Conservation (phyloP, 2,113 vertebrate genomes). For the Cyprinodon tularosa region DNA sequence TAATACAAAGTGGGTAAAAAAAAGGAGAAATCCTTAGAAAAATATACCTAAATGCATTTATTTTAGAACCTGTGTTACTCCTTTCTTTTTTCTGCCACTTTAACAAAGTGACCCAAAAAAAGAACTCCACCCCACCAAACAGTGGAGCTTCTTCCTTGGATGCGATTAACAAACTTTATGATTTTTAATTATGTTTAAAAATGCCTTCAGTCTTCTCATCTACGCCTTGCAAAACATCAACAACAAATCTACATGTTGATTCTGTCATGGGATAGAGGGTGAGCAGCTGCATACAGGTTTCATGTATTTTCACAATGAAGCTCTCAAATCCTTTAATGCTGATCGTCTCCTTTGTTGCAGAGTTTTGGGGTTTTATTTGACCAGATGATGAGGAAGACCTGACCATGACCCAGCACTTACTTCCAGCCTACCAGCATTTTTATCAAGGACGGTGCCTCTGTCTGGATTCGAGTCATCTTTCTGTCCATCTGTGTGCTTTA, state of each 20-base stretch:
- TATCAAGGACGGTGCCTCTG: slow-evolving; percentile 47
- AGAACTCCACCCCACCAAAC: background rate
- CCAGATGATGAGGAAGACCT: slow-evolving; percentile 51
- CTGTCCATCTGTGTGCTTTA: background rate
- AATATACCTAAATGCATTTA: too few relatives aligned
- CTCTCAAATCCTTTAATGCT: background rate
- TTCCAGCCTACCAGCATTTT: slow-evolving; percentile 48
- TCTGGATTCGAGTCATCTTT: background rate
- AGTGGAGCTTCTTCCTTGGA: too few relatives aligned
- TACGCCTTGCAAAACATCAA: background rate
- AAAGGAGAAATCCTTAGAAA: too few relatives aligned
- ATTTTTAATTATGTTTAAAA: background rate
- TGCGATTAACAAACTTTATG: background rate
- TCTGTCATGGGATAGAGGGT: background rate
- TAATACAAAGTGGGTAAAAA: too few relatives aligned
- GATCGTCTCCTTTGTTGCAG: slow-evolving; percentile 13
- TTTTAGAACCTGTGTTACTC: too few relatives aligned
- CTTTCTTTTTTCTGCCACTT: too few relatives aligned
- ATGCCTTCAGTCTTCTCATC: too few relatives aligned
- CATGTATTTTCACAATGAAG: slow-evolving; percentile 16
- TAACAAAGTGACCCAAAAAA: background rate
- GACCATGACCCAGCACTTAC: slow-evolving; percentile 50
- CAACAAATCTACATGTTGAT: background rate
- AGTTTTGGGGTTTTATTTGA: slow-evolving; percentile 60
- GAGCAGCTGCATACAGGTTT: slow-evolving; percentile 37